Evolutionary conservation across 2,888 invertebrate species (phyloP).

Genomic region (Petrolisthes cinctipes): DNA sequence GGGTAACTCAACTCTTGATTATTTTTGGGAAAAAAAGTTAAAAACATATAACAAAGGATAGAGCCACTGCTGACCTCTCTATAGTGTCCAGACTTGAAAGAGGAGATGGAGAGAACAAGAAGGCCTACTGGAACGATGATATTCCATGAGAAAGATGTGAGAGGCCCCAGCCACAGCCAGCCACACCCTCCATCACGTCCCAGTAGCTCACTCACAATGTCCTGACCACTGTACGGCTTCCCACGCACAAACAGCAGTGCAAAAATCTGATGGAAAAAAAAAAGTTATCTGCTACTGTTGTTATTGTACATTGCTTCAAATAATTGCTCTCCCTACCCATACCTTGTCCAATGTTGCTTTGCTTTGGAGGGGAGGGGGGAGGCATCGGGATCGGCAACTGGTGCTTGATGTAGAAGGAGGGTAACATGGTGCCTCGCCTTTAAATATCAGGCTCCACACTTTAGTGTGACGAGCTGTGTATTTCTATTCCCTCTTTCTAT

Average conservation of each 20-base stretch:
- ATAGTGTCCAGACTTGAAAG: constrained; percentile 79
- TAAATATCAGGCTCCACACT: too few species aligned
- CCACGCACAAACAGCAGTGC: constrained; percentile 90
- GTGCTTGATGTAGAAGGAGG: not conserved
- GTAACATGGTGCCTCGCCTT: too few species aligned
- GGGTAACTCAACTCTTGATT: not conserved
- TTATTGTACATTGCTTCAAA: not conserved
- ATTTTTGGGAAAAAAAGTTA: not conserved
- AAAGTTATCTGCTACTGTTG: not conserved
- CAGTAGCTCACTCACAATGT: constrained; percentile 77
- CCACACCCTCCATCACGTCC: constrained; percentile 54
- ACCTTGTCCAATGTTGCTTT: not conserved
- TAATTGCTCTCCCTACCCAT: not conserved
- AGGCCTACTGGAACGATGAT: constrained; percentile 85
- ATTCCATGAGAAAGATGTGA: constrained; percentile 84
- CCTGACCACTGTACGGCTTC: constrained; percentile 86
- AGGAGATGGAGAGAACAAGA: constrained; percentile 81
- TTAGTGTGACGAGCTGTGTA: too few species aligned
- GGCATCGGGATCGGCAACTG: not conserved
- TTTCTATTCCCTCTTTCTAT: too few species aligned
- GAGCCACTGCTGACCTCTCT: constrained; percentile 46
- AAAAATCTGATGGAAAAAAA: constrained; percentile 68
- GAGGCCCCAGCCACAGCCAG: constrained; percentile 70
- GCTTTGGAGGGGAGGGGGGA: not conserved
- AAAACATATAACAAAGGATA: not conserved